phyloP scores from a whole-genome alignment of 2,113 vertebrate species.

The Erythrocercus mccallii region DNA sequence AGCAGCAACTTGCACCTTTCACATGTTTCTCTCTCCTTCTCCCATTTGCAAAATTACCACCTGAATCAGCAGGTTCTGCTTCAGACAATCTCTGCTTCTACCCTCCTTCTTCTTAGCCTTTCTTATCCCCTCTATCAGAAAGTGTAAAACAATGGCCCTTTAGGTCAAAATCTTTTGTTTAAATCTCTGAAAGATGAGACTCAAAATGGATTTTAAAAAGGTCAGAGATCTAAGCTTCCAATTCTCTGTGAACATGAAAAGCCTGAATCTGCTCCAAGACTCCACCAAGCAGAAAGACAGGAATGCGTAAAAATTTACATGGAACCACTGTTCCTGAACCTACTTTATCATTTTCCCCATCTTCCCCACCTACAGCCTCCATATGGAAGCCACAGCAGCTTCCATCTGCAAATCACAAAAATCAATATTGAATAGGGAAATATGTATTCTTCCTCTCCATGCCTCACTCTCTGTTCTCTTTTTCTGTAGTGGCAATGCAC shows the following conservation, averaged over 20 bases:
- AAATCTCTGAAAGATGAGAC: conserved; percentile 66
- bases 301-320: conserved; percentile 11
- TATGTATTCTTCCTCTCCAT: neutral
- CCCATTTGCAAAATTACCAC: neutral
- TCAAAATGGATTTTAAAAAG: conserved; percentile 72
- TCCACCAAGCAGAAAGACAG: neutral
- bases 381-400: neutral
- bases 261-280: neutral
- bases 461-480: neutral
- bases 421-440: neutral
- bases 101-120: conserved; percentile 16
- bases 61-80: conserved; percentile 25
- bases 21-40: neutral
- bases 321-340: neutral
- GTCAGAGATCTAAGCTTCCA: conserved; percentile 58
- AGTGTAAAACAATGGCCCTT: conserved; percentile 67
- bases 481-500: neutral
- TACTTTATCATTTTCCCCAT: neutral
- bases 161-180: conserved; percentile 68
- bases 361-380: neutral
- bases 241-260: conserved; percentile 33
- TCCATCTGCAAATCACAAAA: neutral
- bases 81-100: conserved; percentile 49
- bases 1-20: neutral
- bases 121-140: conserved; percentile 33